Percentiles rank a stretch among this genome's conserved stretches.
Evolutionary conservation across 2,113 vertebrate genomes (phyloP).

Genomic region (Calidris pygmaea): DNA sequence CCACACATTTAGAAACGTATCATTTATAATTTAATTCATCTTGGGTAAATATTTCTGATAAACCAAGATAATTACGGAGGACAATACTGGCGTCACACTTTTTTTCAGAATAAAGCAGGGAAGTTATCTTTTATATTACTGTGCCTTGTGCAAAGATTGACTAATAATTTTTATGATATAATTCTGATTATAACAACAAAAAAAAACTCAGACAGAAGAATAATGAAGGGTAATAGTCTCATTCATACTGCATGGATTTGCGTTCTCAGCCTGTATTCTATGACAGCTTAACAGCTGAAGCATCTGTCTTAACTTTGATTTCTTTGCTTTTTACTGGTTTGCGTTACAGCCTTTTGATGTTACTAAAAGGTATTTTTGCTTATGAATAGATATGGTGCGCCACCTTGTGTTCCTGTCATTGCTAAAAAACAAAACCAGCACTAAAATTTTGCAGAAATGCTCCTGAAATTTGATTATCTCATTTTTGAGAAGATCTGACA

Average conservation of each 20-base stretch:
- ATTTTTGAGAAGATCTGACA: neutral
- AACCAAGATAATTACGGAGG: neutral
- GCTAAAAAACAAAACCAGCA: neutral
- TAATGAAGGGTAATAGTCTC: neutral
- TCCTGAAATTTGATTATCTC: neutral
- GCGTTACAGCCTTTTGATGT: neutral
- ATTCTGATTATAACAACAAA: neutral
- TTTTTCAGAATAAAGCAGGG: neutral
- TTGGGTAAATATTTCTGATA: neutral
- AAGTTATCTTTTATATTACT: neutral
- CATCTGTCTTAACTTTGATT: constrained; percentile 9
- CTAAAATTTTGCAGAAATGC: neutral
- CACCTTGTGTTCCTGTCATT: constrained; percentile 69
- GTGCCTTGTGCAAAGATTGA: neutral
- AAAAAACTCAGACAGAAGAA: neutral
- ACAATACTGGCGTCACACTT: neutral
- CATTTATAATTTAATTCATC: neutral
- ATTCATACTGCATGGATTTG: neutral
- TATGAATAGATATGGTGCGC: constrained; percentile 60
- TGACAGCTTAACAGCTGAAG: neutral
- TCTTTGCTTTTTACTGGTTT: constrained; percentile 8
- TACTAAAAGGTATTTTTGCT: neutral
- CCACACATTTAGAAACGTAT: neutral
- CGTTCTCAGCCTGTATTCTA: neutral
- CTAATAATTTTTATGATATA: neutral